phyloP scores from a whole-genome alignment of 2,113 vertebrate species.

The Brachionichthys hirsutus region DNA sequence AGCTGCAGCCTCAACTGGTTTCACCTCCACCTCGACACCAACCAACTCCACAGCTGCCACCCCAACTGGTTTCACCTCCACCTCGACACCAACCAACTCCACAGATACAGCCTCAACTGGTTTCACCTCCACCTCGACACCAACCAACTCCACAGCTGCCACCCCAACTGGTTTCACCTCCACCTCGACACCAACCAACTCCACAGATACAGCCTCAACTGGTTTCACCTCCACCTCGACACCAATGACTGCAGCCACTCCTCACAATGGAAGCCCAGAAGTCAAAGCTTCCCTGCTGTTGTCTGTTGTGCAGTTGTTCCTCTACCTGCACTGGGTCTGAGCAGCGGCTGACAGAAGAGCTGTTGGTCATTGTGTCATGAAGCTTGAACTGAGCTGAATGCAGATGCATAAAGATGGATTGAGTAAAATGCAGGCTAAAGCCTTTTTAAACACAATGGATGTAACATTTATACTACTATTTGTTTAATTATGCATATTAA shows the following conservation, averaged over 20 bases:
- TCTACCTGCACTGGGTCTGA: neutral
- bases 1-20: neutral
- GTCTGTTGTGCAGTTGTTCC: constrained; percentile 6
- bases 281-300: constrained; percentile 28
- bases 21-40: neutral
- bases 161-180: neutral
- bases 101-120: neutral
- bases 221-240: neutral
- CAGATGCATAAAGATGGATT: neutral
- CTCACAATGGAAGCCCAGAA: neutral
- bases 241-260: neutral
- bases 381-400: neutral
- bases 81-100: accelerated
- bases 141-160: accelerated
- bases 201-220: accelerated
- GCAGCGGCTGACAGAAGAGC: neutral
- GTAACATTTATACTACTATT: too few species aligned
- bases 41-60: neutral
- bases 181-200: neutral
- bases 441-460: neutral
- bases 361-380: neutral
- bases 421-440: neutral
- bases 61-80: accelerated
- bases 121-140: too few species aligned
- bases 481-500: neutral